phyloP scores from a whole-genome alignment of 1,140 invertebrate genomes.

The Dinoponera quadriceps region DNA sequence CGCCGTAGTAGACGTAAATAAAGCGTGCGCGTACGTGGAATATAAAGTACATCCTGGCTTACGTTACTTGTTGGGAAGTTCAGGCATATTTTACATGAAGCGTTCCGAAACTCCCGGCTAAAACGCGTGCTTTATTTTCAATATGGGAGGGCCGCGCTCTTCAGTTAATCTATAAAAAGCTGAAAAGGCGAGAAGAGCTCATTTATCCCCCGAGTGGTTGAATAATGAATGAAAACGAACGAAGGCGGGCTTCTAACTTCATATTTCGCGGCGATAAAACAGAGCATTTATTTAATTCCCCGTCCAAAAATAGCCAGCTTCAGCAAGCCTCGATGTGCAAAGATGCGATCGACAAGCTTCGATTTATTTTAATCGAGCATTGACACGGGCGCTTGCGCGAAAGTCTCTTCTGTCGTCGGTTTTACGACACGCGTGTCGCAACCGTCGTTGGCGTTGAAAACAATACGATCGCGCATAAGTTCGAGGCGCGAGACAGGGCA shows the following conservation, averaged over 20 bases:
- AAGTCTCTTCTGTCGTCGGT: too few relatives aligned
- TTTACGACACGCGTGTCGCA: too few relatives aligned
- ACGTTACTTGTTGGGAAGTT: slow-evolving; percentile 34
- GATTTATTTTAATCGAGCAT: too few relatives aligned
- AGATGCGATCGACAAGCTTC: too few relatives aligned
- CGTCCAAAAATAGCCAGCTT: background rate
- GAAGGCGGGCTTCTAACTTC: background rate
- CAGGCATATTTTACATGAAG: slow-evolving; percentile 38
- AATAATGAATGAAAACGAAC: slow-evolving; percentile 8
- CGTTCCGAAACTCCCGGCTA: slow-evolving; percentile 21
- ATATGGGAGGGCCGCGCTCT: slow-evolving; percentile 20
- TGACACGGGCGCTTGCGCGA: too few relatives aligned
- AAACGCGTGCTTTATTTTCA: slow-evolving; percentile 45
- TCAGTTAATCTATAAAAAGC: slow-evolving; percentile 23
- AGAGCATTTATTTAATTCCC: background rate
- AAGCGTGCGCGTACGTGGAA: slow-evolving; percentile 43
- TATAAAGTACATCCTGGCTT: slow-evolving; percentile 39
- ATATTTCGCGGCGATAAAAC: background rate
- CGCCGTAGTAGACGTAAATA: slow-evolving; percentile 35
- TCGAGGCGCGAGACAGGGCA: background rate
- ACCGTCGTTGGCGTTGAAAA: too few relatives aligned
- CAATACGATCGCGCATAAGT: too few relatives aligned
- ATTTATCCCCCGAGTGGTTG: background rate
- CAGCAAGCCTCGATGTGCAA: too few relatives aligned
- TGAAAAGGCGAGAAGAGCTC: slow-evolving; percentile 2